Evolutionary conservation across 2,797 vertebrate genomes (phyloP).

Genomic region (Pampus argenteus): DNA sequence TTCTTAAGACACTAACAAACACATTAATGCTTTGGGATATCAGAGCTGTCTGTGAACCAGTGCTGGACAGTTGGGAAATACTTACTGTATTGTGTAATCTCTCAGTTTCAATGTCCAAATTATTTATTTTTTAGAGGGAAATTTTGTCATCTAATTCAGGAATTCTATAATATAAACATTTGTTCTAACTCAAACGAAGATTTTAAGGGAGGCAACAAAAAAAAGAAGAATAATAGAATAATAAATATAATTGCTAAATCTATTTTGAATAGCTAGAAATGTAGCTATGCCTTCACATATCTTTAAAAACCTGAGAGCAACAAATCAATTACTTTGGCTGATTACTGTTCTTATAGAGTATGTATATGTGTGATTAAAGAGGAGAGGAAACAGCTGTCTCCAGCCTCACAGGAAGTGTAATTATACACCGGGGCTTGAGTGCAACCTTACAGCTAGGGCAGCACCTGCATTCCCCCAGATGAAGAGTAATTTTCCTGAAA

Average conservation of each 20-base stretch:
- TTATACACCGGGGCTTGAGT: conserved; percentile 59
- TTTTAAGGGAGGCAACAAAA: background rate
- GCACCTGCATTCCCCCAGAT: conserved; percentile 60
- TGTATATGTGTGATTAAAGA: conserved; percentile 71
- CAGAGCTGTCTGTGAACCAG: background rate
- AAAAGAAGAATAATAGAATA: background rate
- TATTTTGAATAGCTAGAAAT: conserved; percentile 9
- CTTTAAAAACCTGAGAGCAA: conserved; percentile 38
- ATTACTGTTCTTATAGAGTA: conserved; percentile 55
- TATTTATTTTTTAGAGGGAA: background rate
- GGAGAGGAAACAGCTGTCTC: conserved; percentile 76
- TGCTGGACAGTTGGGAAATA: background rate
- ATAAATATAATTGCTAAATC: background rate
- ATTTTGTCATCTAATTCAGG: background rate
- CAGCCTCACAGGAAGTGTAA: conserved; percentile 74
- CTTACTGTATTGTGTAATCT: background rate
- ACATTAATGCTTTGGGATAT: background rate
- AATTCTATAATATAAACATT: conserved; percentile 6
- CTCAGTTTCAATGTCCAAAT: background rate
- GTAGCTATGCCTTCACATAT: conserved; percentile 1
- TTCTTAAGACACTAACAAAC: background rate
- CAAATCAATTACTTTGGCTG: conserved; percentile 45
- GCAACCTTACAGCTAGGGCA: conserved; percentile 47
- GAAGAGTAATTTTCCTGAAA: conserved; percentile 42
- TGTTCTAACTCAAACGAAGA: background rate